Conservation (phyloP, 2,113 vertebrate species). For the Zosterops pallidus region DNA sequence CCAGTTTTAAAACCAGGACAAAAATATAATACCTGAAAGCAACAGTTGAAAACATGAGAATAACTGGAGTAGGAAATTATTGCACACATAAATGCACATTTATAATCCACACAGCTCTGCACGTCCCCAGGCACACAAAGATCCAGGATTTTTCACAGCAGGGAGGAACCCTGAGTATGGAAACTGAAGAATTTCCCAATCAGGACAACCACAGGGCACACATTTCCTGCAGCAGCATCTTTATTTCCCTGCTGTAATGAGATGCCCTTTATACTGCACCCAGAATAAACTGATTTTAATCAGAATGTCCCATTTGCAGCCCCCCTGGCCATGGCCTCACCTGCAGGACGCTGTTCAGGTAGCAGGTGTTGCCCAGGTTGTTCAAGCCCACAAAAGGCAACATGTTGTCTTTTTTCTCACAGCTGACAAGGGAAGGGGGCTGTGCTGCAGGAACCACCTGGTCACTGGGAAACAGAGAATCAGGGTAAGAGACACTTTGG, state of each 20-base stretch:
- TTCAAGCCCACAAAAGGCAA: constrained; percentile 94
- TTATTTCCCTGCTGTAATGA: neutral
- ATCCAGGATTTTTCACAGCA: neutral
- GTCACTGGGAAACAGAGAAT: constrained; percentile 70
- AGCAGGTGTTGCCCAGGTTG: constrained; percentile 97
- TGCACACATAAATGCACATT: neutral
- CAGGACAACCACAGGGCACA: neutral
- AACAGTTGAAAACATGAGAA: constrained; percentile 11
- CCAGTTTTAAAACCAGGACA: constrained; percentile 94
- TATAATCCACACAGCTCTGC: neutral
- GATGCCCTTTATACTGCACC: neutral
- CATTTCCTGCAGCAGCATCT: neutral
- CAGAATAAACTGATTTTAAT: neutral
- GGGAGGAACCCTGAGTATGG: neutral
- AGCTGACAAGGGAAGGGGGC: constrained; percentile 75
- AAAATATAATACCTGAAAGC: constrained; percentile 88
- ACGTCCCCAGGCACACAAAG: neutral
- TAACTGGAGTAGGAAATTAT: neutral
- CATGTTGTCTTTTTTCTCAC: constrained; percentile 85
- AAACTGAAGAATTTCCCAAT: neutral
- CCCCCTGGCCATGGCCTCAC: constrained; percentile 51
- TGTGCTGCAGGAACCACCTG: constrained; percentile 84
- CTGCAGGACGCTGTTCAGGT: constrained; percentile 97
- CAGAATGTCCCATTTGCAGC: neutral
- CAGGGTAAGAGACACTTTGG: neutral